Evolutionary conservation across 2,797 vertebrate species (phyloP).

Genomic region (Coccyzus lansbergi): DNA sequence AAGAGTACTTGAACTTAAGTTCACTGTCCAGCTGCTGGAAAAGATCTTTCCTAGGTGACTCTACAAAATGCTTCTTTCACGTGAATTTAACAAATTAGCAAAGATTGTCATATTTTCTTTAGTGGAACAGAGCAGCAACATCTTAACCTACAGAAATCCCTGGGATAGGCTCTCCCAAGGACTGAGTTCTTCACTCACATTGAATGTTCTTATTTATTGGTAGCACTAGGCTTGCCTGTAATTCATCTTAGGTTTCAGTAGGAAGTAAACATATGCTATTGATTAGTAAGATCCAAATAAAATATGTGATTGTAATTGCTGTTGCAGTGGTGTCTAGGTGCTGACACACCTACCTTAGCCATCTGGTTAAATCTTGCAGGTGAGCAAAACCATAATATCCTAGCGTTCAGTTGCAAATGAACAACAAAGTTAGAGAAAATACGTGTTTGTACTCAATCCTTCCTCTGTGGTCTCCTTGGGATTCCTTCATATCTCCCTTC

Average conservation of each 20-base stretch:
- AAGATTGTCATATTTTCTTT: background rate
- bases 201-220: background rate
- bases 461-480: background rate
- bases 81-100: background rate
- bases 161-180: background rate
- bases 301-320: background rate
- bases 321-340: background rate
- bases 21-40: background rate
- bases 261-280: background rate
- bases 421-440: background rate
- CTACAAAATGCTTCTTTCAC: background rate
- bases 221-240: background rate
- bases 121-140: background rate
- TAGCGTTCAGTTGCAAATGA: background rate
- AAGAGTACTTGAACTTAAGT: background rate
- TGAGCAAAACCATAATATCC: background rate
- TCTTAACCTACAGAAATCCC: background rate
- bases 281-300: background rate
- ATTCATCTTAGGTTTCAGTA: background rate
- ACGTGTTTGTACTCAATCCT: fast-evolving
- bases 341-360: background rate
- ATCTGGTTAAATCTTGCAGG: background rate
- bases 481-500: background rate
- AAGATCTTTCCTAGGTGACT: background rate
- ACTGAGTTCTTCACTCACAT: background rate